Evolutionary conservation across 2,888 invertebrate genomes (phyloP).

Genomic region (Amphipoea lucens): DNA sequence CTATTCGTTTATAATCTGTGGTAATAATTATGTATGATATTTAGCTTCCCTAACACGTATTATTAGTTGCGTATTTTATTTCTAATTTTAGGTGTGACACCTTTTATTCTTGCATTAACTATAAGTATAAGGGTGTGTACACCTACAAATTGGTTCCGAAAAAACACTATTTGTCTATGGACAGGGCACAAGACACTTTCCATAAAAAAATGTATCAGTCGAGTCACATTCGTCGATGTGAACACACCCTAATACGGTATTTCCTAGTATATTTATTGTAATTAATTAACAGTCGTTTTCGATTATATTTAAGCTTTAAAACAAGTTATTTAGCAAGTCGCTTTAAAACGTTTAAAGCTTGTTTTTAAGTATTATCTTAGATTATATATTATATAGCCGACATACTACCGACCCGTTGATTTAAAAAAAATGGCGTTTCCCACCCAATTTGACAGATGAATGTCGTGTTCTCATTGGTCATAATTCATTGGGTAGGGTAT

Average conservation of each 20-base stretch:
- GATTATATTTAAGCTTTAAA: constrained; percentile 36
- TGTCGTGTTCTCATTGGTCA: constrained; percentile 3
- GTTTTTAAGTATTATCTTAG: constrained; percentile 20
- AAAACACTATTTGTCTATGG: neutral
- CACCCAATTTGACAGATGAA: constrained; percentile 2
- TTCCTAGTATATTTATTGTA: constrained; percentile 43
- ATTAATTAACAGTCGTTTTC: constrained; percentile 52
- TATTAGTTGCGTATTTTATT: neutral
- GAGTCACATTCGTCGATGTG: constrained; percentile 2
- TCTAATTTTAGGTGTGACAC: constrained; percentile 1
- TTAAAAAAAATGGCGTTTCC: constrained; percentile 12
- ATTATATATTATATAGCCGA: neutral
- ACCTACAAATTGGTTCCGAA: neutral
- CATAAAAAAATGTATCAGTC: neutral
- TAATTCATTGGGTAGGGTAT: neutral
- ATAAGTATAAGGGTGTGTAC: neutral
- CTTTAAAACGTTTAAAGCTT: constrained; percentile 31
- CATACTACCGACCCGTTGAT: neutral
- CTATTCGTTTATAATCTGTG: constrained; percentile 24
- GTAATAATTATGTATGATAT: constrained; percentile 5
- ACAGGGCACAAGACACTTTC: neutral
- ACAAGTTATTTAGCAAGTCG: constrained; percentile 27
- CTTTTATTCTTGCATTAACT: constrained; percentile 15
- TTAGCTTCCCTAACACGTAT: neutral
- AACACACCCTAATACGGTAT: constrained; percentile 9